These are phyloP conservation scores for Heteromyza rotundicornis DNA, from an alignment of 2,888 invertebrate species.

Conservation along the genomic window DNA sequence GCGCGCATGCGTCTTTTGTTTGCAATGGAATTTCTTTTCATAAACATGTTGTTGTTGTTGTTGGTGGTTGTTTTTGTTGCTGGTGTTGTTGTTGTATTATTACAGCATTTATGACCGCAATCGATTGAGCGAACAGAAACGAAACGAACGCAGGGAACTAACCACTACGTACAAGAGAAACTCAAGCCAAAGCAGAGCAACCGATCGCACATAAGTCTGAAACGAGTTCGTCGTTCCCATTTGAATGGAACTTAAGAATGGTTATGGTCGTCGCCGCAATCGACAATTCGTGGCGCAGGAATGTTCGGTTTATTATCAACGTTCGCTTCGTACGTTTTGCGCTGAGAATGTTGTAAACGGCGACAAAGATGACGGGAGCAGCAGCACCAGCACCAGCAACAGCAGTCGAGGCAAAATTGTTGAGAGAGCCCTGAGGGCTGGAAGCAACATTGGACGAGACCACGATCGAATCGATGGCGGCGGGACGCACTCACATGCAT, in stretches of 20 bases:
- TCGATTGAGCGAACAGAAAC: conserved; percentile 13
- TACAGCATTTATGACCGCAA: conserved; percentile 46
- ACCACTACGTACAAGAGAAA: neutral
- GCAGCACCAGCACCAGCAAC: conserved; percentile 19
- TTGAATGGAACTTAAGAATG: conserved; percentile 27
- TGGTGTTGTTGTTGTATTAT: conserved; percentile 38
- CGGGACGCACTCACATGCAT: conserved; percentile 17
- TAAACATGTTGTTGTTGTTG: conserved; percentile 44
- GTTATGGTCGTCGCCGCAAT: conserved; percentile 9
- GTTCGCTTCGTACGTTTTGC: conserved; percentile 7
- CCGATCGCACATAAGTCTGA: no score
- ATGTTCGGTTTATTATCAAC: no score
- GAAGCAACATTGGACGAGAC: conserved; percentile 30
- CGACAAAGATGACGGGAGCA: conserved; percentile 29
- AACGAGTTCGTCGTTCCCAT: conserved; percentile 28
- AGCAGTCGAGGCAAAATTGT: conserved; percentile 48
- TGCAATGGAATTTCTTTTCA: conserved; percentile 55
- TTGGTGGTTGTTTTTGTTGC: conserved; percentile 25
- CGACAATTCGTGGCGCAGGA: neutral
- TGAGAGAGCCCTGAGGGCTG: conserved; percentile 59
- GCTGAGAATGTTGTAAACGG: conserved; percentile 29
- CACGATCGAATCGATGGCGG: conserved; percentile 29
- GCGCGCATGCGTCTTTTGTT: conserved; percentile 37
- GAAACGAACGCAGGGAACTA: conserved; percentile 40
- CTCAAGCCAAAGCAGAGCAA: conserved; percentile 8